Percentiles rank a stretch among this genome's conserved stretches.
These are phyloP conservation scores for Phrixothrix hirtus DNA, from an alignment of 2,888 invertebrate genomes.

Conservation along the genomic window DNA sequence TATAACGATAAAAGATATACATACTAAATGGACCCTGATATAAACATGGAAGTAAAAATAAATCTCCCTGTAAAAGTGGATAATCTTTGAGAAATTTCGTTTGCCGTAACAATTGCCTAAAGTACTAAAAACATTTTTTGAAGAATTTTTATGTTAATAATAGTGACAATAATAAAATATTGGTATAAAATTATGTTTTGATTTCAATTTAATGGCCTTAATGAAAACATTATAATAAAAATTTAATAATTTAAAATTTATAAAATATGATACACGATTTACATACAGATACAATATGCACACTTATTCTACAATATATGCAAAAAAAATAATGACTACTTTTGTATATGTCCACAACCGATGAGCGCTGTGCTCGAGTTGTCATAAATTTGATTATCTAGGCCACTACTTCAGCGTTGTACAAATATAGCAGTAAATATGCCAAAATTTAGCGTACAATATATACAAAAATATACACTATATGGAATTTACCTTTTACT, in stretches of 20 bases:
- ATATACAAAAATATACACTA: constrained; percentile 57
- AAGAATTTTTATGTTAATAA: constrained; percentile 10
- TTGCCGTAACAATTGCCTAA: constrained; percentile 25
- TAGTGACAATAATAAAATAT: constrained; percentile 39
- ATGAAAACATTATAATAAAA: constrained; percentile 43
- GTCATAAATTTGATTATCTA: constrained; percentile 50
- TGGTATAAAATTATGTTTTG: constrained; percentile 46
- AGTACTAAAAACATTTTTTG: constrained; percentile 19
- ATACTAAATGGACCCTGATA: no score
- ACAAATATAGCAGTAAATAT: constrained; percentile 54
- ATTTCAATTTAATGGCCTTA: constrained; percentile 40
- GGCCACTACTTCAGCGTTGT: constrained; percentile 56
- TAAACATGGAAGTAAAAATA: background rate
- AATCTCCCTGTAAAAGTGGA: constrained; percentile 12
- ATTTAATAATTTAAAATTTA: constrained; percentile 56
- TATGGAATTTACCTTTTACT: constrained; percentile 48
- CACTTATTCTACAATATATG: constrained; percentile 49
- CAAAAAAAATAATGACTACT: constrained; percentile 55
- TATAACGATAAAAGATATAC: no score
- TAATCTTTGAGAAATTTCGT: constrained; percentile 22
- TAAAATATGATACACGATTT: constrained; percentile 56
- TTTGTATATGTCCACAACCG: constrained; percentile 48
- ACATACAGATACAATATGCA: constrained; percentile 45
- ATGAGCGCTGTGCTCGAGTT: constrained; percentile 34
- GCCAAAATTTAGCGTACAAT: constrained; percentile 49